Evolutionary conservation across 2,797 vertebrate genomes (phyloP), one percentile per base, ranked within the genome.

Genomic region (Halcyon badia): DNA sequence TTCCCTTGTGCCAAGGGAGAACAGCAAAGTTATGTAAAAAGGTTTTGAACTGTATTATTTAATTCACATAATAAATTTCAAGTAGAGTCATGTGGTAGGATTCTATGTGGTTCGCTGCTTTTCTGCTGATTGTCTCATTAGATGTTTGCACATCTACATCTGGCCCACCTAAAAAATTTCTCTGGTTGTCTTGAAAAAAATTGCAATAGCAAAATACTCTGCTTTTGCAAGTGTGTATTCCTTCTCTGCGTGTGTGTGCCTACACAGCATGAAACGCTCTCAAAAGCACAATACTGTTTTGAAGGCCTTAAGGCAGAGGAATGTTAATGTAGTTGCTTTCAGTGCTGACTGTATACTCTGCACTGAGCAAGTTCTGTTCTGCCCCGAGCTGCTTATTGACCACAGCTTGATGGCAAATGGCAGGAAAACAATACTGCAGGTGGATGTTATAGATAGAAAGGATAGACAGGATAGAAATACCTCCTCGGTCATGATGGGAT

Each of bases 41-140:
- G 94, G 69, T 95, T 97, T 96, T 90, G 97, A 96, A 95, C 94
- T 90, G 80, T 92, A 61, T 96, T 95, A 90, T 96, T 94, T 96
- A 93, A 96, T 93, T 94, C 92, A 94, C 31, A 41, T 62, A 90
- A 90, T 91, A 96, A 94, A 91, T 94, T 96, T 90, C 66, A 83
- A 88, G 81, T 65, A 70, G 44, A 85, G 48, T 83, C 79, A 41
- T 46, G 48, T n/a, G 56, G 21, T 79, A 86, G 51, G 49, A 18
- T 86, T 90, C 69, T 84, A 0, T 35, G n/a, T 76, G 92, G 54
- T 88, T 95, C 66, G n/a, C 31, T 84, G 87, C 56, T 46, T 96
- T 92, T 92, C 56, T 84, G 30, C 28, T 57, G 91, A 84, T 77
- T 77, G 11, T 81, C 66, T 91, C 26, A 66, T 52, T 88, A 76